Evolutionary conservation across 2,888 invertebrate genomes (phyloP), one percentile per base, ranked within the genome.

Genomic region (Drosophila sordidapex): DNA sequence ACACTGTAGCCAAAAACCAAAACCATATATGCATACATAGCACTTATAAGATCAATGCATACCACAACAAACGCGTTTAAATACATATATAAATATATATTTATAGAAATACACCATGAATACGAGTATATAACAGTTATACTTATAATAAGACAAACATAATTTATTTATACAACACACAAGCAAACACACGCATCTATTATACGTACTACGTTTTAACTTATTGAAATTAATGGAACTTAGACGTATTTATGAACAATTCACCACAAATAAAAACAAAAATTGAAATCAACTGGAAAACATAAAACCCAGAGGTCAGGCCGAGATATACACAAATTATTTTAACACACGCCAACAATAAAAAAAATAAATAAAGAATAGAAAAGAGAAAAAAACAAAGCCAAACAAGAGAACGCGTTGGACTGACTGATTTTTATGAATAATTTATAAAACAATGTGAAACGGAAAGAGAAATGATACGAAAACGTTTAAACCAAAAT

Each of bases 401-500:
- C 74, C 73, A 82, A 78, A 71, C 65, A 76, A 70, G 61, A 65
- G 70, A 77, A 76, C 62, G 69, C 77, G 71, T 89, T 89, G 90
- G 90, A 85, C 87, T 82, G 87, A 87, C 87, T 87, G 87, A 87
- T 87, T 89, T 88, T 85, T 81, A 82, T 80, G 83, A 83, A 66
- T 79, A 82, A 82, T 80, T 79, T 79, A 63, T 76, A 79, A 61
- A 40, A 43, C 59, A 53, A 59, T 48, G 33, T 25, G 36, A 53
- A 53, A 18, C 46, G 36, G 38, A 57, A 46, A 21, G 10, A 64
- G 36, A 51, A 51, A 57, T 29, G 25, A 64, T 48, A 43, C 21
- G 15, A 52, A 71, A 46, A 64, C 71, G 40, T 57, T 68, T 57
- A 49, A 76, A 58, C 53, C 57, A 75, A 81, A 64, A 58, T 49